Evolutionary conservation across 2,888 invertebrate species (phyloP).

Genomic region (Ischnus inquisitorius): DNA sequence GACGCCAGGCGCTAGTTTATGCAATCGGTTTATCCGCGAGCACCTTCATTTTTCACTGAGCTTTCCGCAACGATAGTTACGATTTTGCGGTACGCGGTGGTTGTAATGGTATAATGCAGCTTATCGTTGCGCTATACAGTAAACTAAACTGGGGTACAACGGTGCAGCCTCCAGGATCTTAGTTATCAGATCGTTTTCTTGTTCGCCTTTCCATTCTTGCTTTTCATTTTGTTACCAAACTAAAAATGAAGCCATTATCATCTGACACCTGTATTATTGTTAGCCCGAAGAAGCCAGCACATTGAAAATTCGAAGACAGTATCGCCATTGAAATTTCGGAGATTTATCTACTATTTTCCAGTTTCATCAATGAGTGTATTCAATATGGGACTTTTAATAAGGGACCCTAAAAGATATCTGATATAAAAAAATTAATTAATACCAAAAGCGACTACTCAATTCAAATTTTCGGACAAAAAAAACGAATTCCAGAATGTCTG

Average conservation of each 20-base stretch:
- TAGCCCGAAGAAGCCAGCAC: too few relatives aligned
- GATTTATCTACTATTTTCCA: too few relatives aligned
- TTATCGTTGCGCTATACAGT: constrained; percentile 24
- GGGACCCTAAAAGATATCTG: too few relatives aligned
- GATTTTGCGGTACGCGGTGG: constrained; percentile 48
- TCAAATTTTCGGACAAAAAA: too few relatives aligned
- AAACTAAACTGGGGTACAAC: constrained; percentile 12
- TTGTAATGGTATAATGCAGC: constrained; percentile 28
- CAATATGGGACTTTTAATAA: too few relatives aligned
- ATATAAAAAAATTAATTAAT: too few relatives aligned
- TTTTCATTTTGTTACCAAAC: background rate
- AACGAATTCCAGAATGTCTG: background rate
- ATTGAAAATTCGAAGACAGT: too few relatives aligned
- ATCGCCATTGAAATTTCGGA: too few relatives aligned
- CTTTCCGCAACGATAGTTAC: constrained; percentile 60
- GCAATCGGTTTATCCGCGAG: constrained; percentile 64
- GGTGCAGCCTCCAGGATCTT: constrained; percentile 33
- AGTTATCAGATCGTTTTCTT: constrained; percentile 25
- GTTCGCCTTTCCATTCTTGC: constrained; percentile 15
- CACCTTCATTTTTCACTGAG: constrained; percentile 63
- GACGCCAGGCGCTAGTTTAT: constrained; percentile 68
- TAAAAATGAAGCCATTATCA: constrained; percentile 10
- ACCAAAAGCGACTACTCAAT: too few relatives aligned
- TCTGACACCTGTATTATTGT: too few relatives aligned
- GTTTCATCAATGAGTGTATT: too few relatives aligned